A percentile compares a stretch with the other conserved stretches of the same genome.
Evolutionary conservation across 2,113 vertebrate genomes (phyloP).

Genomic region (Pachypanchax playfairii): DNA sequence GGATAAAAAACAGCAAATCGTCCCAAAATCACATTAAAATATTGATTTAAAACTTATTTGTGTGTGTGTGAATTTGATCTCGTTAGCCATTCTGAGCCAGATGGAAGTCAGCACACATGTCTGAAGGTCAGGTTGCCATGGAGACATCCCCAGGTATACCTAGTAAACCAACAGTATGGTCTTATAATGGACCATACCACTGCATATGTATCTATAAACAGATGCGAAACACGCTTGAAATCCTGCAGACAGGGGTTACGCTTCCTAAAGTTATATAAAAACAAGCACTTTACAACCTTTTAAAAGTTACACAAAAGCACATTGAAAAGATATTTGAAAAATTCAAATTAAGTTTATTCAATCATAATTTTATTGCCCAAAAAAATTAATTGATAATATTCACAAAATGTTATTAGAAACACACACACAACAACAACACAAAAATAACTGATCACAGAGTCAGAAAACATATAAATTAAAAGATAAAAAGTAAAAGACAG

Average conservation of each 20-base stretch:
- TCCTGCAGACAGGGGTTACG: not conserved
- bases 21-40: not conserved
- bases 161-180: conserved; percentile 53
- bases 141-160: conserved; percentile 67
- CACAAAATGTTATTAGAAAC: not conserved
- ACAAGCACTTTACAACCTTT: not conserved
- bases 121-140: conserved; percentile 81
- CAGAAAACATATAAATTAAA: not conserved
- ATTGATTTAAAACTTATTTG: conserved; percentile 14
- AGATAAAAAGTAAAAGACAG: not conserved
- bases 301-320: not conserved
- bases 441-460: not conserved
- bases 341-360: not conserved
- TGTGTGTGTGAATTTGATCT: conserved; percentile 54
- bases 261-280: not conserved
- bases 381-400: not conserved
- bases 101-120: conserved; percentile 63
- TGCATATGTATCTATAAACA: conserved; percentile 1
- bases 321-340: not conserved
- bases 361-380: no score
- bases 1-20: not conserved
- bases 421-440: not conserved
- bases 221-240: not conserved
- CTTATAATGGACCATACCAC: conserved; percentile 34
- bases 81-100: conserved; percentile 66